Evolutionary conservation across 2,888 invertebrate species (phyloP).

Genomic region (Cataglyphis altisquamis): DNA sequence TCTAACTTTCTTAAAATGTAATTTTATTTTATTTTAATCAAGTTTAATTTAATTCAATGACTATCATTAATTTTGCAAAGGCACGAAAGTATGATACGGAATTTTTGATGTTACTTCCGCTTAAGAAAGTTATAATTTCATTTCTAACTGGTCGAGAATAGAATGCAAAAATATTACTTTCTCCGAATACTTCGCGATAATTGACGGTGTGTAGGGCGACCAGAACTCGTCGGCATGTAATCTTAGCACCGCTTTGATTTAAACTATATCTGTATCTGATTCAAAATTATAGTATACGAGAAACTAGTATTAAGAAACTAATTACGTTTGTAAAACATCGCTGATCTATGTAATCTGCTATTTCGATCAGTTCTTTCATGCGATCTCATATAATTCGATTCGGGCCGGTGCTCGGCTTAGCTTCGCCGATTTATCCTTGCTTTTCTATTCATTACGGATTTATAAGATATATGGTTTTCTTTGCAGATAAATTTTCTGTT

Average conservation of each 20-base stretch:
- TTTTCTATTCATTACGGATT: slow-evolving; percentile 49
- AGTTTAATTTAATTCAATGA: not conserved
- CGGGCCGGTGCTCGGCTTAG: slow-evolving; percentile 29
- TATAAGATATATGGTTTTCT: slow-evolving; percentile 25
- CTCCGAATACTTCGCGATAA: slow-evolving; percentile 27
- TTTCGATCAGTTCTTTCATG: slow-evolving; percentile 43
- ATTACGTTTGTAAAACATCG: slow-evolving; percentile 53
- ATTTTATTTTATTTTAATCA: not conserved
- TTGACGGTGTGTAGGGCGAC: slow-evolving; percentile 2
- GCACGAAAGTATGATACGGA: slow-evolving; percentile 1
- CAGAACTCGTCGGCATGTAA: slow-evolving; percentile 21
- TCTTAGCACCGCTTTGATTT: not conserved
- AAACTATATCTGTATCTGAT: slow-evolving; percentile 41
- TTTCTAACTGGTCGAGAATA: slow-evolving; percentile 8
- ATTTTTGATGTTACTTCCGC: slow-evolving; percentile 16
- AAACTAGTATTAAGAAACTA: slow-evolving; percentile 43
- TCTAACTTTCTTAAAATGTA: not conserved
- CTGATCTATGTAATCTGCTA: slow-evolving; percentile 44
- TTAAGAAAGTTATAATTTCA: slow-evolving; percentile 21
- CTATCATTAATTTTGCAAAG: not conserved
- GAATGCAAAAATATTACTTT: slow-evolving; percentile 21
- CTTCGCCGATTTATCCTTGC: slow-evolving; percentile 12
- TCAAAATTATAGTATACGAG: slow-evolving; percentile 42
- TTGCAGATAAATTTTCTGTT: slow-evolving; percentile 15
- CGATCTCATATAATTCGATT: slow-evolving; percentile 49